phyloP scores from a whole-genome alignment of 2,888 invertebrate species.

The Zootermopsis nevadensis region DNA sequence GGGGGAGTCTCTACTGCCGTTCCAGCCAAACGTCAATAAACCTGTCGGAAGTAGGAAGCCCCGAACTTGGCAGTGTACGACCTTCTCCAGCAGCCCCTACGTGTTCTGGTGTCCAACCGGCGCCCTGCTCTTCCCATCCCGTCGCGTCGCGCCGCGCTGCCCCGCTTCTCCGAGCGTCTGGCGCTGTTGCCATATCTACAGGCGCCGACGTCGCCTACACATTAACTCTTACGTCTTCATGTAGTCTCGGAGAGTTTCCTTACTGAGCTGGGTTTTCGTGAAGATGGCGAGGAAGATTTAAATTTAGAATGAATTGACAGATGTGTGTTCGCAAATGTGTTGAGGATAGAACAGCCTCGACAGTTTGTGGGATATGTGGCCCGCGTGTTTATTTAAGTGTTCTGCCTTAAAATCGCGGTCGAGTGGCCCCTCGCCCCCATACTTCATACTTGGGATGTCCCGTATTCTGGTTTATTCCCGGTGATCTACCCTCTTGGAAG shows the following conservation, averaged over 20 bases:
- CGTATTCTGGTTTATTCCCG: no score
- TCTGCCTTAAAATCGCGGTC: no score
- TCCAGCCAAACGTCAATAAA: constrained; percentile 39
- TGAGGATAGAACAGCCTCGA: no score
- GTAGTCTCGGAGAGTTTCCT: neutral
- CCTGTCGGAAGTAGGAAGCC: constrained; percentile 3
- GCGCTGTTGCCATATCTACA: constrained; percentile 36
- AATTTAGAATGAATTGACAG: no score
- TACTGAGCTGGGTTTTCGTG: neutral
- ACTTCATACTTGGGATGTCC: no score
- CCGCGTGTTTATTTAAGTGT: no score
- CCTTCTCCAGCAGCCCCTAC: constrained; percentile 19
- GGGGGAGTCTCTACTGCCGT: neutral
- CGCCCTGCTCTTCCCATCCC: constrained; percentile 28
- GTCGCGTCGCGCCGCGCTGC: constrained; percentile 23
- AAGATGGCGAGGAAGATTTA: neutral
- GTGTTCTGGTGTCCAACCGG: constrained; percentile 12
- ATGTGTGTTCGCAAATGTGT: no score
- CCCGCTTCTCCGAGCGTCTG: constrained; percentile 12
- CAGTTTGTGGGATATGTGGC: no score
- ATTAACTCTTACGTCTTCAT: neutral
- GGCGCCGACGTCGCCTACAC: constrained; percentile 4
- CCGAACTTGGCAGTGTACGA: neutral
- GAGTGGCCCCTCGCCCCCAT: no score
- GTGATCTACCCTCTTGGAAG: no score